Evolutionary conservation across 2,113 vertebrate species (phyloP).

Genomic region (Calyptomena viridis): DNA sequence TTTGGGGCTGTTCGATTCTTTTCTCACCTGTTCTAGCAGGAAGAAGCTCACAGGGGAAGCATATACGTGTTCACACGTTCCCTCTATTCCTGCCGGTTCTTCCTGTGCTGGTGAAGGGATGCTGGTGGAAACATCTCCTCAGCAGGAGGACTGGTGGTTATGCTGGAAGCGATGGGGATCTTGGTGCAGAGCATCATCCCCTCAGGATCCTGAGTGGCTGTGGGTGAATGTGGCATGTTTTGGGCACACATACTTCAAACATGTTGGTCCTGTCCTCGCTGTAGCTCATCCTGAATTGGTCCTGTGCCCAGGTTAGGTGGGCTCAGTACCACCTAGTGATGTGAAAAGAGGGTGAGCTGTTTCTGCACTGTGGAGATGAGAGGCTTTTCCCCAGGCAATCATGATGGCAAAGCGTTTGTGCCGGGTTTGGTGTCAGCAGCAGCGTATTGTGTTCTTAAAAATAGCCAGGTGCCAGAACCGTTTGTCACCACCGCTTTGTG

Average conservation of each 20-base stretch:
- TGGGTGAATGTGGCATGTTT: background rate
- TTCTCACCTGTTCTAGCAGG: background rate
- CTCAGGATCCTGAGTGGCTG: background rate
- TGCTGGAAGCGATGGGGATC: background rate
- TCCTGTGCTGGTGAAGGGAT: background rate
- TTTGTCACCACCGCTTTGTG: background rate
- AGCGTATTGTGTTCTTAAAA: background rate
- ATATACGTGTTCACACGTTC: rapidly evolving
- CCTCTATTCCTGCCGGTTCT: background rate
- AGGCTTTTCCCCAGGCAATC: background rate
- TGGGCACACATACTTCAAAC: background rate
- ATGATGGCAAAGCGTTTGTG: background rate
- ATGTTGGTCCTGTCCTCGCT: background rate
- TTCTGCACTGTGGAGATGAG: rapidly evolving
- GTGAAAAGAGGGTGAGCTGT: background rate
- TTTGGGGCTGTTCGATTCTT: background rate
- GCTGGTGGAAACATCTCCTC: background rate
- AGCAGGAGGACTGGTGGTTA: background rate
- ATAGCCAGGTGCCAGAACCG: conserved; percentile 6
- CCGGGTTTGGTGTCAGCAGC: background rate
- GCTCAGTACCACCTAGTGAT: background rate
- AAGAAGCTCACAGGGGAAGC: background rate
- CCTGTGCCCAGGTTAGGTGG: background rate
- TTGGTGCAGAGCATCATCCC: rapidly evolving
- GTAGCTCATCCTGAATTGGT: background rate